Evolutionary conservation across 2,888 invertebrate genomes (phyloP), one percentile per base, ranked within the genome.

Genomic region (Drosophila helvetica): DNA sequence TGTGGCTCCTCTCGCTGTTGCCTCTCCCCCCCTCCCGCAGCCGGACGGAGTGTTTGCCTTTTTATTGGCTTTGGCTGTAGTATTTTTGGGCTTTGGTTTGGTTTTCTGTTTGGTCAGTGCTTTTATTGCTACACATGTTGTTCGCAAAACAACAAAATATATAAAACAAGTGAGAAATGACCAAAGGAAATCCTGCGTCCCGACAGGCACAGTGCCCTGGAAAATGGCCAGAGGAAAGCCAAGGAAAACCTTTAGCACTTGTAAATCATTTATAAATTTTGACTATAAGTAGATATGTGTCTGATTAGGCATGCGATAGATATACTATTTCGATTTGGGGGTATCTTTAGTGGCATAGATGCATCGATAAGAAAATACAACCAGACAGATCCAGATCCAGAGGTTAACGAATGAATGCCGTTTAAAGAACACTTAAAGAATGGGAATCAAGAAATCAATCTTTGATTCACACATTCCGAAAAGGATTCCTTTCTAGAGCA

Each of bases 61-160:
- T 79, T 84, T 87, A 85, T 84, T 81, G 85, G 79, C 60, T 56
- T 7, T 60, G 61, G 64, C 68, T 73, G 78, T 77, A 72, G 78
- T 77, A 72, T 81, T 77, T 77, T 74, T 79, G 19, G 52, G 65
- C 64, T 69, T 64, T 52, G 48, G 22, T 60, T 69, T 65, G 33
- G 53, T 57, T 48, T 72, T 61, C 52, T 62, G 73, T 79, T 78
- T 63, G 75, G 72, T 52, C 73, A 80, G 86, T 72, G 73, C 78
- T 86, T 86, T 88, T 88, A 86, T 88, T 86, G 88, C 87, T 86
- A 86, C 86, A 86, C 77, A 84, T 86, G 86, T 86, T 79, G 85
- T 76, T 77, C 81, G 53, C 43, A 15, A 38, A 71, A 63, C 46
- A 71, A 79, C 65, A 74, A 85, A 68, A 75, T 61, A 56, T 60